Base-by-base conservation (phyloP, 2,888 invertebrate genomes). In the Chorisops tibialis region DNA sequence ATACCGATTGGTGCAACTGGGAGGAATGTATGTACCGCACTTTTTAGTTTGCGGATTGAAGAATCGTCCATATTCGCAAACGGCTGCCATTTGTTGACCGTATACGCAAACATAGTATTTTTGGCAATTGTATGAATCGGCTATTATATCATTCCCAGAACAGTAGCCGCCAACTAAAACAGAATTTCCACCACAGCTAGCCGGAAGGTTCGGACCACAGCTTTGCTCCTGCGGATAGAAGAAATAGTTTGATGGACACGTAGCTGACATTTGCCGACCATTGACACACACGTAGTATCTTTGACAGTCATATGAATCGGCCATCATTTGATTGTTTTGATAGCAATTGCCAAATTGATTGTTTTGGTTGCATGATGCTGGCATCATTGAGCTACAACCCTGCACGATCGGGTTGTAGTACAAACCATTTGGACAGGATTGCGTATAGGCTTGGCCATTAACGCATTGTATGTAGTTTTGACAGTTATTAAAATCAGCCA, bases 261-360 rank as follows among this genome's bases (percentile, higher is more conserved):
- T 11, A 24, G 35, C 3, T 2, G 43, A 43, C 4, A 24, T 5
- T 1, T 22, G 16, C 2, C 2, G 12, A 4, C 56, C 56, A 16
- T 56, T 30, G 9, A 56, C 11, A 18, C 56, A 56, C 3, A 11
- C 6, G 14, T 16, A n/a, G 35, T 56, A 56, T 4, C 14, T 39
- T 30, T 18, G 43, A 12, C 56, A 56, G 18, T 56, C 43, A 9
- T 16, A 7, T 5, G 56, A 4, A 35, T 56, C 56, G 5, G 56
- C 56, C 5, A 30, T 4, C 4, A 43, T 12, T 30, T 30, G 30
- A 2, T 30, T 30, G 5, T 30, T 5, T 2, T 7, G 30, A 1
- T 5, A 7, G 30, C 30, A 30, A 9, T 5, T 30, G 7, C 14
- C 56, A 45, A 19, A 30, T 4, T 2, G 35, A 11, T 2, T 24